phyloP scores from a whole-genome alignment of 2,113 vertebrate species.

The Syngnathus typhle region DNA sequence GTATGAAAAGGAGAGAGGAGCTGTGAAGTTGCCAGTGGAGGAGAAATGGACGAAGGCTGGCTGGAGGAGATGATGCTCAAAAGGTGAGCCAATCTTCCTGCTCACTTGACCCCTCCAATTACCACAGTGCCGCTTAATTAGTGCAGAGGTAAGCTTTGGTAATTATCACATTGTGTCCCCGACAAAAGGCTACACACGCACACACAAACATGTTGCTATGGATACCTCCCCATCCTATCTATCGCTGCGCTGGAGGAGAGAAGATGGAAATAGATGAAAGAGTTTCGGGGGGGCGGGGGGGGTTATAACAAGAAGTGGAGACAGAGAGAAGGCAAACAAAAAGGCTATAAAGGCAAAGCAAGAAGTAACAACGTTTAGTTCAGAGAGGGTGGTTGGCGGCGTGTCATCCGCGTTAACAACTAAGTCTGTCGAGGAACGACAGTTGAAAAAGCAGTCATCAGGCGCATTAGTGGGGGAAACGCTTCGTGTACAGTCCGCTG shows the following conservation, averaged over 20 bases:
- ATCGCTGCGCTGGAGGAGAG: slow-evolving; percentile 37
- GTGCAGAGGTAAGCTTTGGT: slow-evolving; percentile 70
- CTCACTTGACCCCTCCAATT: slow-evolving; percentile 75
- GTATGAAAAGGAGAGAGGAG: slow-evolving; percentile 25
- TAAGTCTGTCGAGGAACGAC: slow-evolving; percentile 35
- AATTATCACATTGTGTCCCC: slow-evolving; percentile 73
- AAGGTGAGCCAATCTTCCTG: slow-evolving; percentile 69
- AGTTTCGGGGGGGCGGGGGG: slow-evolving; percentile 29
- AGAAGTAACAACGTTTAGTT: slow-evolving; percentile 36
- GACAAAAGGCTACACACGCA: slow-evolving; percentile 62
- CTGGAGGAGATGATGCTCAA: slow-evolving; percentile 42
- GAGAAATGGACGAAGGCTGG: slow-evolving; percentile 31
- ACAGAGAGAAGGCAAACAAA: slow-evolving; percentile 48
- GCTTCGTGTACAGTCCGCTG: neutral
- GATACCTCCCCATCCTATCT: slow-evolving; percentile 61
- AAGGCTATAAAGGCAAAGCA: slow-evolving; percentile 39
- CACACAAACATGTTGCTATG: slow-evolving; percentile 70
- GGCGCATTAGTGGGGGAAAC: slow-evolving; percentile 2
- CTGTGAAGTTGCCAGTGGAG: slow-evolving; percentile 35
- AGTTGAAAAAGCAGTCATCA: slow-evolving; percentile 20
- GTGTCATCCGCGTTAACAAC: slow-evolving; percentile 35
- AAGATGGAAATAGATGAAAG: slow-evolving; percentile 59
- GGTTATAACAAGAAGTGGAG: slow-evolving; percentile 38
- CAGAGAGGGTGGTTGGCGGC: slow-evolving; percentile 32
- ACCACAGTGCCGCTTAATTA: slow-evolving; percentile 73